Evolutionary conservation across 2,797 vertebrate genomes (phyloP).

Genomic region (Masticophis lateralis): DNA sequence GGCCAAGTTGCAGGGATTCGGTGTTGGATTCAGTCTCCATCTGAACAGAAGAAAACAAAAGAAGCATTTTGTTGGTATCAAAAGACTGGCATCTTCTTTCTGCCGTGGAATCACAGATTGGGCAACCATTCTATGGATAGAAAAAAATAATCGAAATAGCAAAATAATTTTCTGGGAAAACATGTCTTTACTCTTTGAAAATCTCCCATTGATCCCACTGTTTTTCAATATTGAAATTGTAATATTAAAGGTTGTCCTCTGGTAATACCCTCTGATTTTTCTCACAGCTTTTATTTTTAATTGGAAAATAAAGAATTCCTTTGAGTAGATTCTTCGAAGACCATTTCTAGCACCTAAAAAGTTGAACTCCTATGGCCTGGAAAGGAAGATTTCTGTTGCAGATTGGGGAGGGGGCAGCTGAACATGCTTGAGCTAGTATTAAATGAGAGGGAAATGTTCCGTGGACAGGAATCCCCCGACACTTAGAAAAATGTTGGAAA

Average conservation of each 20-base stretch:
- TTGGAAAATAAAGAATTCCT: background rate
- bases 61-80: background rate
- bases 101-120: background rate
- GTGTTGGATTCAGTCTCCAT: background rate
- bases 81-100: background rate
- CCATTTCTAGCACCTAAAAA: background rate
- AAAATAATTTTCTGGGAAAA: background rate
- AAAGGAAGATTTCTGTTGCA: background rate
- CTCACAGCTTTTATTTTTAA: background rate
- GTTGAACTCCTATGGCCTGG: background rate
- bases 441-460: background rate
- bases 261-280: background rate
- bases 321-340: background rate
- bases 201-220: background rate
- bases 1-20: background rate
- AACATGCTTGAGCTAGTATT: background rate
- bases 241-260: too few species aligned
- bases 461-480: background rate
- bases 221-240: too few species aligned
- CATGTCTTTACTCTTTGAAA: background rate
- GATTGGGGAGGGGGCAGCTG: background rate
- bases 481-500: background rate
- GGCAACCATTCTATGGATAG: background rate
- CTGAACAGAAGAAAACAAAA: background rate
- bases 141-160: background rate